Evolutionary conservation across 2,113 vertebrate species (phyloP).

Genomic region (Apus apus): DNA sequence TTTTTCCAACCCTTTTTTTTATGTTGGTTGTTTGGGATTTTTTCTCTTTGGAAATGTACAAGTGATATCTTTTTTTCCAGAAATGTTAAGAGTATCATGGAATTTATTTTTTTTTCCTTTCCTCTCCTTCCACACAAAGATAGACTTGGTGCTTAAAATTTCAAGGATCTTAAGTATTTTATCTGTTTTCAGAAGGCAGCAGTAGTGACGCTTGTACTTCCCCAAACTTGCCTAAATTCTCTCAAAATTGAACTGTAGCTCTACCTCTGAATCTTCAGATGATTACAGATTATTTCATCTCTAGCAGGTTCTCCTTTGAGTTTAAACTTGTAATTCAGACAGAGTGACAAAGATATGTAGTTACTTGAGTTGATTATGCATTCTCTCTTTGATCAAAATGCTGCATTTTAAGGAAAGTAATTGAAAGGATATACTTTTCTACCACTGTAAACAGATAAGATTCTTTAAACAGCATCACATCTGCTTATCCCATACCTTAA

Average conservation of each 20-base stretch:
- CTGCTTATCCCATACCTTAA: not conserved
- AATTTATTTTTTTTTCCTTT: not conserved
- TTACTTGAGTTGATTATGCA: not conserved
- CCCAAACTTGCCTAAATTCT: not conserved
- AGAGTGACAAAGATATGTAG: not conserved
- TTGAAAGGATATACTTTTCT: not conserved
- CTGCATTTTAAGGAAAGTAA: not conserved
- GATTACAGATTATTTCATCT: not conserved
- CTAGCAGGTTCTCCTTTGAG: not conserved
- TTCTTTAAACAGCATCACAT: not conserved
- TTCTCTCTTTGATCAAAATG: not conserved
- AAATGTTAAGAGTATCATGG: not conserved
- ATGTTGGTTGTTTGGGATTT: no score
- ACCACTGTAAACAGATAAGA: not conserved
- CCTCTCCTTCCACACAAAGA: not conserved
- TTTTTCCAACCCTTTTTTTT: not conserved
- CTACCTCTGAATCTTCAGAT: not conserved
- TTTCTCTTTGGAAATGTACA: not conserved
- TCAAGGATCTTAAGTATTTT: not conserved
- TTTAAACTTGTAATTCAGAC: not conserved
- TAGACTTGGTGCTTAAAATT: not conserved
- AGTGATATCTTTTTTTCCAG: not conserved
- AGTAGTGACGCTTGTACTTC: not conserved
- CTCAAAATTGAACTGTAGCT: not conserved
- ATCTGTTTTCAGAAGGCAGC: not conserved